phyloP scores from a whole-genome alignment of 2,797 vertebrate species.

The Propithecus perrieri region DNA sequence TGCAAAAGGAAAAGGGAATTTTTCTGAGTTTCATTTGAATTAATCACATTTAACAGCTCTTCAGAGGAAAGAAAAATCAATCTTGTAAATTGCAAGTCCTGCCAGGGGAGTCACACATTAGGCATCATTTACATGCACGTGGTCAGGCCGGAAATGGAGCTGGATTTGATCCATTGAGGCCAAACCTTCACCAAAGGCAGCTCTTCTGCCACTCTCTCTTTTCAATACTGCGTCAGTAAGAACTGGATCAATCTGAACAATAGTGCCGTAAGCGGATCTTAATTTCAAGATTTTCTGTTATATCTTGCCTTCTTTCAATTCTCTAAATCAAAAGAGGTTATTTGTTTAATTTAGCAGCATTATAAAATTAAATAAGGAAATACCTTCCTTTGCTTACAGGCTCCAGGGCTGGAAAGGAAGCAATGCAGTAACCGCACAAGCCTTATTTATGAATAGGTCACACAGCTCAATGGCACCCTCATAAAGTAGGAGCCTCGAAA shows the following conservation, averaged over 20 bases:
- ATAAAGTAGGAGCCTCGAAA: neutral
- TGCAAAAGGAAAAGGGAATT: conserved; percentile 55
- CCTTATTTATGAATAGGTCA: neutral
- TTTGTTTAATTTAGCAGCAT: conserved; percentile 6
- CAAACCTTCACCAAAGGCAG: neutral
- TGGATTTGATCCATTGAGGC: neutral
- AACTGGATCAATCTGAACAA: neutral
- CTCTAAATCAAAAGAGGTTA: neutral
- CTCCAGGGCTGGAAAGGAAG: neutral
- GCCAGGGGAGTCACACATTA: neutral
- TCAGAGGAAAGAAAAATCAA: neutral
- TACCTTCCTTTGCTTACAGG: neutral
- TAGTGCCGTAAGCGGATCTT: neutral
- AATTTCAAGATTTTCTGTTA: neutral
- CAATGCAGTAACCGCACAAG: neutral
- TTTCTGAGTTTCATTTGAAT: conserved; percentile 56
- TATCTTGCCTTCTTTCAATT: neutral
- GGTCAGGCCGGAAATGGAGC: neutral
- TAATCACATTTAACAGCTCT: conserved; percentile 54
- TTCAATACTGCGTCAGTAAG: neutral
- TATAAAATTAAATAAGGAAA: neutral
- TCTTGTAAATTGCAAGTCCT: neutral
- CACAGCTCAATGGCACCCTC: neutral
- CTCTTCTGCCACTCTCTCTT: neutral
- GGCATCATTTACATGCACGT: neutral